phyloP scores from a whole-genome alignment of 2,888 invertebrate species.

The Lamellibrachia satsuma region DNA sequence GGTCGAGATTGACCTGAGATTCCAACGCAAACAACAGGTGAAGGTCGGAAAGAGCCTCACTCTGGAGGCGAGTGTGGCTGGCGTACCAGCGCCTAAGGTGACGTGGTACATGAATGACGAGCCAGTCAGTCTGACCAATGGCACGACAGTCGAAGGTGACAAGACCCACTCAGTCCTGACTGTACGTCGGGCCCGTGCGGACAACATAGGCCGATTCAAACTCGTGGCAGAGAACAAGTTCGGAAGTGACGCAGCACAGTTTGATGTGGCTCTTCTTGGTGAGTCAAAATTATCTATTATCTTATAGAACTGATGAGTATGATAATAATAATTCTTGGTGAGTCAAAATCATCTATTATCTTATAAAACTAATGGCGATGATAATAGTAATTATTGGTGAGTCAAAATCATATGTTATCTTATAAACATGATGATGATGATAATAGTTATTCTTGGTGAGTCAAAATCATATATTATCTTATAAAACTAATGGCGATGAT shows the following conservation, averaged over 20 bases:
- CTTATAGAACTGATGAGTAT: too few species aligned
- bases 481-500: too few species aligned
- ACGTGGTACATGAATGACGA: constrained; percentile 50
- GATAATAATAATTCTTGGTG: too few species aligned
- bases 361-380: not conserved
- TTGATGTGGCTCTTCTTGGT: constrained; percentile 74
- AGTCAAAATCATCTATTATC: not conserved
- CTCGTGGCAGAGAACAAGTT: constrained; percentile 81
- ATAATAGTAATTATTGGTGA: not conserved
- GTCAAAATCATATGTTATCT: too few species aligned
- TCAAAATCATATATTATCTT: too few species aligned
- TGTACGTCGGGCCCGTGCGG: constrained; percentile 72
- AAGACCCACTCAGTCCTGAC: constrained; percentile 19
- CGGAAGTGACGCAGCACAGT: constrained; percentile 73
- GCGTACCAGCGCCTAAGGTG: constrained; percentile 57
- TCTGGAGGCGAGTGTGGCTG: constrained; percentile 39
- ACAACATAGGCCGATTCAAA: constrained; percentile 86
- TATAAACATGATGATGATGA: too few species aligned
- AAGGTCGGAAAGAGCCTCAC: constrained; percentile 40
- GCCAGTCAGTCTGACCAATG: not conserved
- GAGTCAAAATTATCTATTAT: too few species aligned
- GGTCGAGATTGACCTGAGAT: constrained; percentile 38
- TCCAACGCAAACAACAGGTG: constrained; percentile 32
- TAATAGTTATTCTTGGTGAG: too few species aligned
- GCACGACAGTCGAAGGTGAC: not conserved